These are phyloP conservation scores for Cerceris rybyensis DNA, from an alignment of 2,888 invertebrate species.

Conservation along the genomic window DNA sequence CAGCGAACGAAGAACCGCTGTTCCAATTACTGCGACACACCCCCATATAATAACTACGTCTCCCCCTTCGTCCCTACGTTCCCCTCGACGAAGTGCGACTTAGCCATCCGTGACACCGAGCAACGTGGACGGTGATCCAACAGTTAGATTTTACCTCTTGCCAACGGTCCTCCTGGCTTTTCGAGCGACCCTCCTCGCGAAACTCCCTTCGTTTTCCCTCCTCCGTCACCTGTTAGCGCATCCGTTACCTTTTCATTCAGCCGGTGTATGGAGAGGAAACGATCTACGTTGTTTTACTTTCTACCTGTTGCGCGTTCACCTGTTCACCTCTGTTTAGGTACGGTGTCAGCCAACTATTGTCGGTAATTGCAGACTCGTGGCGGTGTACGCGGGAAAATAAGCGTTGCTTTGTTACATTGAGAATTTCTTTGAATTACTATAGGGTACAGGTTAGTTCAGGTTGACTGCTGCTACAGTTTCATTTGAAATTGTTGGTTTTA, in stretches of 20 bases:
- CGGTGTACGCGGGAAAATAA: too few relatives aligned
- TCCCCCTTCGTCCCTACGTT: constrained; percentile 30
- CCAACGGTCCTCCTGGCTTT: too few relatives aligned
- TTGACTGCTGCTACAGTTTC: too few relatives aligned
- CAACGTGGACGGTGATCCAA: constrained; percentile 16
- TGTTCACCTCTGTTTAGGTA: not conserved
- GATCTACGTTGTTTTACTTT: not conserved
- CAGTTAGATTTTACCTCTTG: not conserved
- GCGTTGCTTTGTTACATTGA: too few relatives aligned
- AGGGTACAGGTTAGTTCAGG: too few relatives aligned
- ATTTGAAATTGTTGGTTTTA: too few relatives aligned
- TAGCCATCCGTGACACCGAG: constrained; percentile 44
- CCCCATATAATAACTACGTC: constrained; percentile 42
- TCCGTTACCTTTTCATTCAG: constrained; percentile 1
- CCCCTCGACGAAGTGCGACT: constrained; percentile 18
- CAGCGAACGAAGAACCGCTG: not conserved
- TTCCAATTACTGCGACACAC: not conserved
- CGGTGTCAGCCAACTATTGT: not conserved
- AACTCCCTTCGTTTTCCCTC: constrained; percentile 30
- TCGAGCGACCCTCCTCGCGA: constrained; percentile 1
- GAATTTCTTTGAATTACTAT: too few relatives aligned
- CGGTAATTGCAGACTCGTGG: too few relatives aligned
- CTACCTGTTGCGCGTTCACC: not conserved
- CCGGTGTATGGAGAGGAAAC: constrained; percentile 1
- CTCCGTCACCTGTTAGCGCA: not conserved